These are phyloP conservation scores for Melanotaenia trifasciata DNA, from an alignment of 2,797 vertebrate genomes.

Conservation along the genomic window DNA sequence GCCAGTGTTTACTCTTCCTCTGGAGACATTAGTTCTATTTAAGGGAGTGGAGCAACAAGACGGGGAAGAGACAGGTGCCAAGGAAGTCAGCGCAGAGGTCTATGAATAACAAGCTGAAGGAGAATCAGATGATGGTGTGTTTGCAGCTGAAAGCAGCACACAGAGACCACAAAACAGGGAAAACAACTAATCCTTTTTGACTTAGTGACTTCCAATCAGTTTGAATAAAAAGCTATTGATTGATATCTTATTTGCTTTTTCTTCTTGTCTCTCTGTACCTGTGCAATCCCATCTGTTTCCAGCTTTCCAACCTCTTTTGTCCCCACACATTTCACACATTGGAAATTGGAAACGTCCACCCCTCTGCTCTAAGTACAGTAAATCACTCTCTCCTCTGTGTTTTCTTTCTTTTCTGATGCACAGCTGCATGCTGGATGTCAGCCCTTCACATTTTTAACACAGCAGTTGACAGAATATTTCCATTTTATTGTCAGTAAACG, in stretches of 20 bases:
- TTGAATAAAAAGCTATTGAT: conserved; percentile 18
- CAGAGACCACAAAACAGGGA: conserved; percentile 13
- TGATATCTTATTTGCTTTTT: conserved; percentile 6
- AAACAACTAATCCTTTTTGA: conserved; percentile 30
- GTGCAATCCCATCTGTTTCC: neutral
- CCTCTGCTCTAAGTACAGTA: conserved; percentile 43
- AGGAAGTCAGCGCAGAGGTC: conserved; percentile 71
- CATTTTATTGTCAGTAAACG: conserved; percentile 40
- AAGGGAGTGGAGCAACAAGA: conserved; percentile 74
- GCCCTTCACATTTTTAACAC: conserved; percentile 69
- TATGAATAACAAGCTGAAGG: conserved; percentile 74
- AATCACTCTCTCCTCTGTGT: conserved; percentile 52
- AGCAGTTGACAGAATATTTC: conserved; percentile 71
- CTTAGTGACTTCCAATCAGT: conserved; percentile 18
- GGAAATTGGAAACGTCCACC: conserved; percentile 43
- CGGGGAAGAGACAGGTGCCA: conserved; percentile 80
- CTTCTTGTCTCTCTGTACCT: neutral
- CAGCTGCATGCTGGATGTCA: conserved; percentile 70
- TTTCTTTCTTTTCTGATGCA: conserved; percentile 29
- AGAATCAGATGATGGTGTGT: conserved; percentile 53
- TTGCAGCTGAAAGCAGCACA: conserved; percentile 18
- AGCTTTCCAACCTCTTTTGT: conserved; percentile 24
- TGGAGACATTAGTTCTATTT: conserved; percentile 79
- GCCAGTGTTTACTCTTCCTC: conserved; percentile 77
- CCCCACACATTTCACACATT: conserved; percentile 29